Percentiles rank a stretch among this genome's conserved stretches.
phyloP scores from a whole-genome alignment of 2,113 vertebrate species.

The Lampris incognitus region DNA sequence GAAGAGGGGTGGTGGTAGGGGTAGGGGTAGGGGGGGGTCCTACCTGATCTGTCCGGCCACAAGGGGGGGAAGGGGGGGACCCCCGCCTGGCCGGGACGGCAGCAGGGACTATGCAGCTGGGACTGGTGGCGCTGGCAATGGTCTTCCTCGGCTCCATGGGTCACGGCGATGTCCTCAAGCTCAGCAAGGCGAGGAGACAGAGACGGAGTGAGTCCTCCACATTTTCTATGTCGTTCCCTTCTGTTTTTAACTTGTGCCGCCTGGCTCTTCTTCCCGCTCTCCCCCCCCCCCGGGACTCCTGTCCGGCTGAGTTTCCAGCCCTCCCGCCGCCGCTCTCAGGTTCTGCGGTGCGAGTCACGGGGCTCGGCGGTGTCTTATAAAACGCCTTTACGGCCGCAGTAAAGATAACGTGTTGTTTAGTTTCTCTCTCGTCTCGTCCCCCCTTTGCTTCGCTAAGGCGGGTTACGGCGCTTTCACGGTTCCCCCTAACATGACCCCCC shows the following conservation, averaged over 20 bases:
- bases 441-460: constrained; percentile 56
- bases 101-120: constrained; percentile 97
- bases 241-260: constrained; percentile 24
- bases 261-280: not conserved
- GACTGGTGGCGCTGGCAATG: constrained; percentile 90
- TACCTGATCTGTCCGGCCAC: constrained; percentile 82
- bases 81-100: constrained; percentile 82
- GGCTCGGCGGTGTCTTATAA: constrained; percentile 58
- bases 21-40: constrained; percentile 35
- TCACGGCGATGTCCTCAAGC: constrained; percentile 86
- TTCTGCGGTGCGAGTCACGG: constrained; percentile 55
- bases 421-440: constrained; percentile 53
- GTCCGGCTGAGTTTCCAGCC: not conserved
- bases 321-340: constrained; percentile 39
- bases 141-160: constrained; percentile 93
- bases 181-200: constrained; percentile 90
- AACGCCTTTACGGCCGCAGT: constrained; percentile 66
- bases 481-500: constrained; percentile 46
- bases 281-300: not conserved
- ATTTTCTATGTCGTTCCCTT: constrained; percentile 30
- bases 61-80: constrained; percentile 81
- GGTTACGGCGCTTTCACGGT: constrained; percentile 54
- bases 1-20: constrained; percentile 39
- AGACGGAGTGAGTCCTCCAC: constrained; percentile 90
- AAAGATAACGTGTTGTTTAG: constrained; percentile 74